A percentile compares a stretch with the other conserved stretches of the same genome.
These are phyloP conservation scores for Epinephelus coioides DNA, from an alignment of 2,797 vertebrate genomes.

Conservation along the genomic window DNA sequence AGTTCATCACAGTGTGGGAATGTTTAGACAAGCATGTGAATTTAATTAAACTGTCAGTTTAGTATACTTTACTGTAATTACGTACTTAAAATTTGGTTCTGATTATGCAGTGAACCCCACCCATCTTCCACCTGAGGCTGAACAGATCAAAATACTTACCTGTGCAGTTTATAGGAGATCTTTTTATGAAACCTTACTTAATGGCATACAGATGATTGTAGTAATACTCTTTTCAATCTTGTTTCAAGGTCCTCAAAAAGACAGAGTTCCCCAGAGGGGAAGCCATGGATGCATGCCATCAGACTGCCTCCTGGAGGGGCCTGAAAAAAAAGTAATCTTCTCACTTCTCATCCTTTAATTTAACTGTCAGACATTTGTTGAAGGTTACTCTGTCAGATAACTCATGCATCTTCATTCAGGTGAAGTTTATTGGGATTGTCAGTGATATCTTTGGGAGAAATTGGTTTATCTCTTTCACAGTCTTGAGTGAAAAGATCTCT, in stretches of 20 bases:
- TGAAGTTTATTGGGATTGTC: neutral
- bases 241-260: slow-evolving; percentile 92
- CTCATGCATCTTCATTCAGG: neutral
- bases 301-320: slow-evolving; percentile 89
- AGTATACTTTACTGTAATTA: neutral
- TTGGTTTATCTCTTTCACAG: neutral
- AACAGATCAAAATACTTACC: neutral
- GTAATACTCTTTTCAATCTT: neutral
- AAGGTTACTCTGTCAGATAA: neutral
- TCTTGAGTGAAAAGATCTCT: neutral
- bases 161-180: neutral
- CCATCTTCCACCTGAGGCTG: neutral
- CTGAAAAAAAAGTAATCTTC: slow-evolving; percentile 92
- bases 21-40: neutral
- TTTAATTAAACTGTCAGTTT: slow-evolving; percentile 21
- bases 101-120: neutral
- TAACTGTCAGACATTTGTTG: neutral
- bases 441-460: too few species aligned
- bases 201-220: neutral
- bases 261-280: slow-evolving; percentile 88
- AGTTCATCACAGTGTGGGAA: neutral
- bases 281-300: slow-evolving; percentile 89
- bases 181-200: too few species aligned
- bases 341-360: slow-evolving; percentile 1
- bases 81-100: neutral